Conservation (phyloP, 2,113 vertebrate species). For the Onychostoma macrolepis region DNA sequence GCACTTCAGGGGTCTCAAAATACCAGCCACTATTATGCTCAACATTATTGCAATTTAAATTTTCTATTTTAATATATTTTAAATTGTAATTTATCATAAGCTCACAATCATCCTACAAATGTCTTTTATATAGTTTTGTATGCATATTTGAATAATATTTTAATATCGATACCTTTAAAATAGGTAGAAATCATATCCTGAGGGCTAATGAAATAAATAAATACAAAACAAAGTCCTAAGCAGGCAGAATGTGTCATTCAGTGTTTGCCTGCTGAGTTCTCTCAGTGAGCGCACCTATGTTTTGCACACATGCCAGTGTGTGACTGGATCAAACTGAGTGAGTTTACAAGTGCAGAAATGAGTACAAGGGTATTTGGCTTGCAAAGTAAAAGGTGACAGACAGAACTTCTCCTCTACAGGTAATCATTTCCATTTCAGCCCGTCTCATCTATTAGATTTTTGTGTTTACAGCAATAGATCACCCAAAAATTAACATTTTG, state of each 20-base stretch:
- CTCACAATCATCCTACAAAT: neutral
- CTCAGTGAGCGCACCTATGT: neutral
- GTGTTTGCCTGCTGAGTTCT: constrained; percentile 3
- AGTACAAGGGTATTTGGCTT: neutral
- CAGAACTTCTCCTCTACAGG: constrained; percentile 64
- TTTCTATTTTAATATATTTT: neutral
- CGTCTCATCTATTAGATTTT: neutral
- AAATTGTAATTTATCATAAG: neutral
- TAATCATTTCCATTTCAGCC: constrained; percentile 40
- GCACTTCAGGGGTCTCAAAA: neutral
- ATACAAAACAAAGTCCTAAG: neutral
- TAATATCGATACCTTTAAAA: neutral
- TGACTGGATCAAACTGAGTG: constrained; percentile 29
- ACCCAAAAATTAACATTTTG: neutral
- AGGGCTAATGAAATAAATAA: neutral
- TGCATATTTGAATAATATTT: neutral
- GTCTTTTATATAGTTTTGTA: neutral
- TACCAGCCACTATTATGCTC: neutral
- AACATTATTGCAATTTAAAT: neutral
- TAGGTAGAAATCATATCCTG: neutral
- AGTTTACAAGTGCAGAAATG: neutral
- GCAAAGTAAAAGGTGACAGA: constrained; percentile 63
- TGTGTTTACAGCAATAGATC: neutral
- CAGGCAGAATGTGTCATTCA: neutral
- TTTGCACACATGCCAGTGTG: constrained; percentile 20